phyloP scores from a whole-genome alignment of 2,797 vertebrate species.

The Danio jaintianensis region DNA sequence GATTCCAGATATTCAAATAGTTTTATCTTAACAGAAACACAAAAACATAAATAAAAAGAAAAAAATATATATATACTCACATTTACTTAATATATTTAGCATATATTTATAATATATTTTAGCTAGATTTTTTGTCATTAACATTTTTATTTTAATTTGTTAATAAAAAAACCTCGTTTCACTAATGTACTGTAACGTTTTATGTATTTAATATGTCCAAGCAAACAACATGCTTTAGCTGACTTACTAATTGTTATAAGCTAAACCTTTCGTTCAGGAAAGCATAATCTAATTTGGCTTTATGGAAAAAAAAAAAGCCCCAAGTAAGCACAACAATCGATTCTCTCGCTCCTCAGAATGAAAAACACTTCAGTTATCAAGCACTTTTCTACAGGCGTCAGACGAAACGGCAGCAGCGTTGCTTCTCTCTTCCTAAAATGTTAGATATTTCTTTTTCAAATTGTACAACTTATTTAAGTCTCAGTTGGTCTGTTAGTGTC shows the following conservation, averaged over 20 bases:
- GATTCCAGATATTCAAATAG: too few species aligned
- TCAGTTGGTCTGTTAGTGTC: neutral
- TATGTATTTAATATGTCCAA: neutral
- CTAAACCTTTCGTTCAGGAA: neutral
- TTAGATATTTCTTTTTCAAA: neutral
- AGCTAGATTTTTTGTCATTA: neutral
- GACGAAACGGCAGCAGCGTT: slow-evolving; percentile 2
- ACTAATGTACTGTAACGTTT: neutral
- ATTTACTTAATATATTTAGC: too few species aligned
- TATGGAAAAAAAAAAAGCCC: neutral
- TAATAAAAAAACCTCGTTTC: neutral
- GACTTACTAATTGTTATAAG: neutral
- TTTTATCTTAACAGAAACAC: too few species aligned
- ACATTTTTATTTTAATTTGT: too few species aligned
- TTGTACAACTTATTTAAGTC: neutral
- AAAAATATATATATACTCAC: too few species aligned
- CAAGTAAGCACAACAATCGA: slow-evolving; percentile 1
- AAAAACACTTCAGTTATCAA: slow-evolving; percentile 15
- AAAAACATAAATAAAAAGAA: too few species aligned
- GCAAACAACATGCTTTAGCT: neutral
- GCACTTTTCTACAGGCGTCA: neutral
- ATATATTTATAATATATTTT: too few species aligned
- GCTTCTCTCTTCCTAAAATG: neutral
- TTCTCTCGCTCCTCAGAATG: neutral
- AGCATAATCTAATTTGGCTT: neutral